Percentiles rank a stretch among this genome's conserved stretches.
These are phyloP conservation scores for Steromphala cineraria DNA, from an alignment of 2,888 invertebrate genomes.

Conservation along the genomic window DNA sequence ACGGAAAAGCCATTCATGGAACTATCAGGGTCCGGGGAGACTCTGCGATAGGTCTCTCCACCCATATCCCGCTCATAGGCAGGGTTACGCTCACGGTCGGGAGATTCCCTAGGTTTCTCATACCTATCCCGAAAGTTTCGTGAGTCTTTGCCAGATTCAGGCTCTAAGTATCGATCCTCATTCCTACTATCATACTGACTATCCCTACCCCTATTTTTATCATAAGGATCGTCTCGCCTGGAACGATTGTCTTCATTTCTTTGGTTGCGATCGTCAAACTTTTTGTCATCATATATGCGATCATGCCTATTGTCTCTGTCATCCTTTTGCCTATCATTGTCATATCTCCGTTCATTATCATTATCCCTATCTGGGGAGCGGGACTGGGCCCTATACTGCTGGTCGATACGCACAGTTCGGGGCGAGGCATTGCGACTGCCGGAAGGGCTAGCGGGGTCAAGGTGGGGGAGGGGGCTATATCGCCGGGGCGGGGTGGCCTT, in stretches of 20 bases:
- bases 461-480: constrained; percentile 10
- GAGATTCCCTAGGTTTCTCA: not conserved
- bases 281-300: not conserved
- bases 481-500: constrained; percentile 22
- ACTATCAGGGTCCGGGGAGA: constrained; percentile 27
- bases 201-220: not conserved
- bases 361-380: not conserved
- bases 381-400: not conserved
- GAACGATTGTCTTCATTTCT: not conserved
- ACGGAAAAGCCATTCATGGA: constrained; percentile 36
- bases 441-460: not conserved
- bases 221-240: constrained; percentile 5
- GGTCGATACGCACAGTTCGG: not conserved
- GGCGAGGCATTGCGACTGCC: constrained; percentile 1
- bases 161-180: not conserved
- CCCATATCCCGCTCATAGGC: constrained; percentile 1
- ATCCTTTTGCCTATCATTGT: not conserved
- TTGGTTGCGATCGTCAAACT: constrained; percentile 14
- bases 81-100: constrained; percentile 11
- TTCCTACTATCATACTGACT: not conserved
- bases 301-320: not conserved
- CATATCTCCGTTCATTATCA: not conserved
- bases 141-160: not conserved
- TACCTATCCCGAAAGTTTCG: not conserved
- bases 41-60: constrained; percentile 27